phyloP scores from a whole-genome alignment of 2,888 invertebrate genomes.

The Harmothoe impar region DNA sequence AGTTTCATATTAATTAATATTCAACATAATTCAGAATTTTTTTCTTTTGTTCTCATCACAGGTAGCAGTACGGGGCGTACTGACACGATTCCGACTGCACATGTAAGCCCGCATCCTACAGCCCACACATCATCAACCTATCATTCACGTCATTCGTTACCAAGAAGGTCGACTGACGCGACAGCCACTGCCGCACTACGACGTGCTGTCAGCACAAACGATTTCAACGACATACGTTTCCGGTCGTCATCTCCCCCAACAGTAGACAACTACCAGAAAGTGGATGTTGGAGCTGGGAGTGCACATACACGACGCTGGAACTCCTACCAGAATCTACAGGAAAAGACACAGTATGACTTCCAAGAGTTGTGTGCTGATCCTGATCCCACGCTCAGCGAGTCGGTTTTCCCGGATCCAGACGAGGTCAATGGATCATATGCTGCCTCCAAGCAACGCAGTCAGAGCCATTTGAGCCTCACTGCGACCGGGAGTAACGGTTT shows the following conservation, averaged over 20 bases:
- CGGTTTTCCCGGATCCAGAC: not conserved
- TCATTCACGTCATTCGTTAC: too few species aligned
- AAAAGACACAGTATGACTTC: not conserved
- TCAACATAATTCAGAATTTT: not conserved
- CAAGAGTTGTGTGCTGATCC: not conserved
- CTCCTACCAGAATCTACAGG: slow-evolving; percentile 53
- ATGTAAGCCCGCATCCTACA: slow-evolving; percentile 63
- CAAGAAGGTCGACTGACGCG: too few species aligned
- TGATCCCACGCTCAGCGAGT: slow-evolving; percentile 43
- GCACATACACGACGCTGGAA: not conserved
- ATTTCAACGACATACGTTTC: slow-evolving; percentile 32
- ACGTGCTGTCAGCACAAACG: slow-evolving; percentile 25
- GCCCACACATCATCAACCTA: not conserved
- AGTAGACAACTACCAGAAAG: not conserved
- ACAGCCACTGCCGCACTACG: not conserved
- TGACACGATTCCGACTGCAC: slow-evolving; percentile 65
- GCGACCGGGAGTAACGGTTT: not conserved
- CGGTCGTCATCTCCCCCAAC: slow-evolving; percentile 21
- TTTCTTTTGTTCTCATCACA: not conserved
- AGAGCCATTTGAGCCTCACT: not conserved
- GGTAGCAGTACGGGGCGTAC: not conserved
- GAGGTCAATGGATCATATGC: not conserved
- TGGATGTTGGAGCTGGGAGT: not conserved
- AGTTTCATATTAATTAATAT: too few species aligned
- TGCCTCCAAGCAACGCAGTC: not conserved